phyloP scores from a whole-genome alignment of 2,113 vertebrate species.

The Bubo bubo region DNA sequence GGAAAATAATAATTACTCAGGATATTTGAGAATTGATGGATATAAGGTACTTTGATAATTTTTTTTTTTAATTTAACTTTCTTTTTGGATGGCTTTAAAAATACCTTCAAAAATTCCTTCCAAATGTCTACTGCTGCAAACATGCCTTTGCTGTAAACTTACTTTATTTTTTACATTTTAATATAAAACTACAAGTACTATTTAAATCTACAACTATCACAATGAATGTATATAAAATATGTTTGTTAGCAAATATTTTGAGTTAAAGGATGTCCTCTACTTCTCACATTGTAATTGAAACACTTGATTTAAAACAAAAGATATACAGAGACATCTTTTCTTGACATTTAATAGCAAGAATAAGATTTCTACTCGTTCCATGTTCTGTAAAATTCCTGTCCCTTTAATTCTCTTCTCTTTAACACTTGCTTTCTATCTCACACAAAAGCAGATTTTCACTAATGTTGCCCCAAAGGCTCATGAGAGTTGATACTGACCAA shows the following conservation, averaged over 20 bases:
- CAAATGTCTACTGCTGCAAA: not conserved
- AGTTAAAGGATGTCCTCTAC: not conserved
- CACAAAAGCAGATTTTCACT: not conserved
- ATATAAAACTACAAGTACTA: not conserved
- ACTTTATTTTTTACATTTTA: not conserved
- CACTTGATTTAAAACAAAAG: not conserved
- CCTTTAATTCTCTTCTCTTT: not conserved
- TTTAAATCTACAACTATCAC: not conserved
- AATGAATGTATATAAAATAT: not conserved
- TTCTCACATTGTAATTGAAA: not conserved
- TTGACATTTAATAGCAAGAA: not conserved
- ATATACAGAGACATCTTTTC: not conserved
- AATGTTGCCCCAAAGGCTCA: not conserved
- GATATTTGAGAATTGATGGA: not conserved
- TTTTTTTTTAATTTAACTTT: not conserved
- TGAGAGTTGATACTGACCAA: not conserved
- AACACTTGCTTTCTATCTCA: not conserved
- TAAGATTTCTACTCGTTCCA: not conserved
- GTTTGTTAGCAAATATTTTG: not conserved
- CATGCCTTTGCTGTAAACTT: not conserved
- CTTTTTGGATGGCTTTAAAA: not conserved
- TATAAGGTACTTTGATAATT: not conserved
- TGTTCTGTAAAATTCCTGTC: not conserved
- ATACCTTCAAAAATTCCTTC: not conserved
- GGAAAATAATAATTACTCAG: not conserved